Evolutionary conservation across 1,140 invertebrate genomes (phyloP).

Genomic region (Drosophila biarmipes): DNA sequence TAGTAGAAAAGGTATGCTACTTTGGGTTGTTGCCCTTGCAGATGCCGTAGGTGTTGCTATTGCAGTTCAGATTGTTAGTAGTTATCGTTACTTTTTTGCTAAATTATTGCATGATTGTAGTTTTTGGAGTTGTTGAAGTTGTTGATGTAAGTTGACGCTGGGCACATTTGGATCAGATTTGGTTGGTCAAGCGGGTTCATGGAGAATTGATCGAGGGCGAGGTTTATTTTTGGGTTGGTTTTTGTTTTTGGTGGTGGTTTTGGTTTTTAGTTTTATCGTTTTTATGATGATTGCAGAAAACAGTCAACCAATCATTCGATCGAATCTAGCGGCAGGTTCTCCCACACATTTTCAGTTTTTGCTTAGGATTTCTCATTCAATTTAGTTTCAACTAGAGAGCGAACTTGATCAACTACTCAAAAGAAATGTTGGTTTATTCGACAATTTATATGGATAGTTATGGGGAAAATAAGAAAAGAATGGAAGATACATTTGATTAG

Average conservation of each 20-base stretch:
- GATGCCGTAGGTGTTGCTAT: slow-evolving; percentile 51
- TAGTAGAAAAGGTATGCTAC: slow-evolving; percentile 64
- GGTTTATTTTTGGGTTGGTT: slow-evolving; percentile 26
- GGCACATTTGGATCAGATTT: slow-evolving; percentile 45
- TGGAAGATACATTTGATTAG: slow-evolving; percentile 77
- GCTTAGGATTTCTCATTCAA: slow-evolving; percentile 65
- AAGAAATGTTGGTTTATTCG: slow-evolving; percentile 51
- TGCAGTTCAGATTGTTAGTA: slow-evolving; percentile 37
- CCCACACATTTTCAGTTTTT: slow-evolving; percentile 50
- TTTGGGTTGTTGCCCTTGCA: slow-evolving; percentile 43
- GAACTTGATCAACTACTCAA: slow-evolving; percentile 76
- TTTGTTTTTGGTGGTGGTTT: slow-evolving; percentile 22
- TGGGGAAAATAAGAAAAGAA: slow-evolving; percentile 74
- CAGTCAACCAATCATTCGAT: slow-evolving; percentile 70
- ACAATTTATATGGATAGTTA: slow-evolving; percentile 36
- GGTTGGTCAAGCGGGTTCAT: slow-evolving; percentile 55
- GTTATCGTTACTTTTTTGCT: slow-evolving; percentile 18
- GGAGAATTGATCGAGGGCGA: slow-evolving; percentile 56
- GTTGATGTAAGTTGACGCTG: slow-evolving; percentile 62
- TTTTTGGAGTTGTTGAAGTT: slow-evolving; percentile 45
- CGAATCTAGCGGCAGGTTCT: slow-evolving; percentile 76
- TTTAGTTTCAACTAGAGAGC: slow-evolving; percentile 64
- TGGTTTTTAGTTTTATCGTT: slow-evolving; percentile 9
- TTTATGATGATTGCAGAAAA: slow-evolving; percentile 55
- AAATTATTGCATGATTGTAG: slow-evolving; percentile 59